Evolutionary conservation across 1,140 invertebrate genomes (phyloP).

Genomic region (Acromyrmex echinatior): DNA sequence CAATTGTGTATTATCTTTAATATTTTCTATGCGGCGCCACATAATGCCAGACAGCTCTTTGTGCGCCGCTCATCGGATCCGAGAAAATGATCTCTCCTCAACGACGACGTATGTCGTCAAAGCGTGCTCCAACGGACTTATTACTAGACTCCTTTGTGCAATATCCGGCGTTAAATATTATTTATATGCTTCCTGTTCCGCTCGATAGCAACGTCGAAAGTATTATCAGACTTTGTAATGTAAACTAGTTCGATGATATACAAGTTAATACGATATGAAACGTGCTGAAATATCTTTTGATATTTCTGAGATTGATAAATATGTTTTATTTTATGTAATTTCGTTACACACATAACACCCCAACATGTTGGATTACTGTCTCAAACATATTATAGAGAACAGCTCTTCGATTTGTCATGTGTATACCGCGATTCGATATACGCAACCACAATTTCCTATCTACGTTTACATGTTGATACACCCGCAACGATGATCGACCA

Average conservation of each 20-base stretch:
- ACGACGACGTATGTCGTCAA: slow-evolving; percentile 4
- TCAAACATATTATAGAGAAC: slow-evolving; percentile 25
- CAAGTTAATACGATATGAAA: background rate
- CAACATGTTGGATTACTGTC: background rate
- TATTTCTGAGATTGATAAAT: background rate
- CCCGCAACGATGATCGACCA: slow-evolving; percentile 54
- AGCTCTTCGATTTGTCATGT: slow-evolving; percentile 42
- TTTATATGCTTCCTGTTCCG: background rate
- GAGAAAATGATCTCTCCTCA: slow-evolving; percentile 31
- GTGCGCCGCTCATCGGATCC: slow-evolving; percentile 22
- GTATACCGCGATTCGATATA: slow-evolving; percentile 38
- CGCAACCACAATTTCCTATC: slow-evolving; percentile 49
- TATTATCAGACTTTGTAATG: background rate
- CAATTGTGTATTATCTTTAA: slow-evolving; percentile 65
- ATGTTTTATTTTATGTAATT: slow-evolving; percentile 5
- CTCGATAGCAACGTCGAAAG: background rate
- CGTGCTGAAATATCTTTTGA: slow-evolving; percentile 1
- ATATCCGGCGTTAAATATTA: background rate
- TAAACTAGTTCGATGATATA: background rate
- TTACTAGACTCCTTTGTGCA: slow-evolving; percentile 29
- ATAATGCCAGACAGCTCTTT: slow-evolving; percentile 55
- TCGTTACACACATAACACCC: background rate
- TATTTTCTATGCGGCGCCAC: slow-evolving; percentile 49
- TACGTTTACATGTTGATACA: slow-evolving; percentile 13
- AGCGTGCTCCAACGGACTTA: slow-evolving; percentile 1